Conservation (phyloP, 1,140 invertebrate genomes). For the Zaprionus camerounensis region DNA sequence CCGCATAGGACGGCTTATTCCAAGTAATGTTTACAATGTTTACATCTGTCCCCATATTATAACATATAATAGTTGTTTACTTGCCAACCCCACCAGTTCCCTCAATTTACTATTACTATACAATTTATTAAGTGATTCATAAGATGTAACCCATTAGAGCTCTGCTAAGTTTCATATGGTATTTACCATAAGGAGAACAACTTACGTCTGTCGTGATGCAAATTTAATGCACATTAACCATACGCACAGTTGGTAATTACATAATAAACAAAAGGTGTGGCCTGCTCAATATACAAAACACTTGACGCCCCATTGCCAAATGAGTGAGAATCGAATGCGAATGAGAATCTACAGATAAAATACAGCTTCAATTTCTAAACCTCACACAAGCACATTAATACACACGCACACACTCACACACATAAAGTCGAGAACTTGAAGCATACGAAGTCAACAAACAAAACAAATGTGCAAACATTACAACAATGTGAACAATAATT, state of each 20-base stretch:
- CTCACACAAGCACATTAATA: constrained; percentile 18
- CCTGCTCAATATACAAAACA: constrained; percentile 53
- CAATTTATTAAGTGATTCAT: neutral
- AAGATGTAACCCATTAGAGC: neutral
- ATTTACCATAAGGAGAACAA: neutral
- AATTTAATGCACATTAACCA: constrained; percentile 36
- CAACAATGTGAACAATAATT: constrained; percentile 80
- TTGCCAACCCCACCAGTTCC: neutral
- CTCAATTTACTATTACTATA: neutral
- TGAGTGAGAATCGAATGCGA: constrained; percentile 7
- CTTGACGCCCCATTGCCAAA: constrained; percentile 51
- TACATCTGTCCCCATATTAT: no score
- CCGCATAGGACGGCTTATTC: no score
- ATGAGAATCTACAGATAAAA: constrained; percentile 65
- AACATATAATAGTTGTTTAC: neutral
- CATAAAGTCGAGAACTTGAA: constrained; percentile 6
- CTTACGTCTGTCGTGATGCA: neutral
- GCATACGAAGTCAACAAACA: constrained; percentile 70
- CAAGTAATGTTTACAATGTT: no score
- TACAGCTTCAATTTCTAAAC: constrained; percentile 23
- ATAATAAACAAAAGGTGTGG: constrained; percentile 77
- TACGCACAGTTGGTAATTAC: constrained; percentile 59
- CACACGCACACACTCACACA: constrained; percentile 11
- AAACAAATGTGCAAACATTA: constrained; percentile 78
- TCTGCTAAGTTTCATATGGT: neutral